These are phyloP conservation scores for Paramuricea clavata DNA, from an alignment of 92 coral and sea anemone species.

Conservation along the genomic window DNA sequence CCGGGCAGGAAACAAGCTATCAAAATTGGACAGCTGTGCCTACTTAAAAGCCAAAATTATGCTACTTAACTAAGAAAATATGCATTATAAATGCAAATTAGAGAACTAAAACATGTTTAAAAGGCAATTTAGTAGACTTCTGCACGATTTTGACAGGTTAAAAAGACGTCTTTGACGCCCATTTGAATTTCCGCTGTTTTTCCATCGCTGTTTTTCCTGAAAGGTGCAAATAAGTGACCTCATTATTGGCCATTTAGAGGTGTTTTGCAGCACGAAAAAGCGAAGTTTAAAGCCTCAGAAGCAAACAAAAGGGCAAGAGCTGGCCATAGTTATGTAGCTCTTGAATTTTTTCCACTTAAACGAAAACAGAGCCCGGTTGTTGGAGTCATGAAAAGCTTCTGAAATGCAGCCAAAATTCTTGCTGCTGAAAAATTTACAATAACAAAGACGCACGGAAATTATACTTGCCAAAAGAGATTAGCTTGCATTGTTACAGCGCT, in stretches of 20 bases:
- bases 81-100: slow-evolving; percentile 14
- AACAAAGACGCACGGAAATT: slow-evolving; percentile 30
- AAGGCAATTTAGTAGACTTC: neutral
- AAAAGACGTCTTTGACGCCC: neutral
- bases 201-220: neutral
- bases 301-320: neutral
- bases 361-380: neutral
- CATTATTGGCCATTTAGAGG: neutral
- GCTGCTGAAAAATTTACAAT: too few relatives aligned
- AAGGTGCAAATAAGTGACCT: slow-evolving; percentile 8
- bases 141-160: neutral
- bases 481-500: neutral
- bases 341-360: neutral
- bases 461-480: slow-evolving; percentile 38
- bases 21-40: slow-evolving; percentile 17
- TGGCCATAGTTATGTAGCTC: neutral
- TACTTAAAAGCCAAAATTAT: neutral
- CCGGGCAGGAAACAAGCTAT: neutral
- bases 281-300: neutral
- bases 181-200: slow-evolving; percentile 5
- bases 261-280: neutral
- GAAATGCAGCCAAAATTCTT: neutral
- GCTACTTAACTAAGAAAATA: neutral
- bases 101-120: neutral
- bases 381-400: neutral